A percentile compares a stretch with the other conserved stretches of the same genome.
Conservation (phyloP, 2,797 vertebrate genomes). For the Propithecus perrieri region DNA sequence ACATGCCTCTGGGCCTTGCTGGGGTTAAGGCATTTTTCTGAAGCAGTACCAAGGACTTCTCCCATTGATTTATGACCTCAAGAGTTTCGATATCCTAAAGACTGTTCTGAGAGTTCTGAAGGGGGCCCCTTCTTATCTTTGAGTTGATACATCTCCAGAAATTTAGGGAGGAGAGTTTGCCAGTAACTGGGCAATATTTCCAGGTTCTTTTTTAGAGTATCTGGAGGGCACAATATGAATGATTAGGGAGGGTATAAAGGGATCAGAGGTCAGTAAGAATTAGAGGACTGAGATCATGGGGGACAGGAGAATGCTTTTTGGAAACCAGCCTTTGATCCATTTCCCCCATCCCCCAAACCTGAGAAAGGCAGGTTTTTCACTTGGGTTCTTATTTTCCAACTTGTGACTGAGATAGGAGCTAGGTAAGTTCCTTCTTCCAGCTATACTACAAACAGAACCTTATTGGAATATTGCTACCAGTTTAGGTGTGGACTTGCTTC, state of each 20-base stretch:
- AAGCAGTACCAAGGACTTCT: conserved; percentile 86
- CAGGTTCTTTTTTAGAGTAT: not conserved
- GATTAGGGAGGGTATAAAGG: not conserved
- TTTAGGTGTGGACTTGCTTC: not conserved
- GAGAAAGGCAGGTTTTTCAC: conserved; percentile 29
- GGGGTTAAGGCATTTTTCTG: conserved; percentile 86
- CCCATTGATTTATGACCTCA: conserved; percentile 91
- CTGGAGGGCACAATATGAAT: not conserved
- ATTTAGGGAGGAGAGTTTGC: conserved; percentile 12
- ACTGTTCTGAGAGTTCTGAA: conserved; percentile 81
- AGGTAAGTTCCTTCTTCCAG: not conserved
- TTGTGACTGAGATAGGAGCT: not conserved
- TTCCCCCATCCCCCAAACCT: not conserved
- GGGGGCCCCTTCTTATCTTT: conserved; percentile 78
- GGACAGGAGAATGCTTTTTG: not conserved
- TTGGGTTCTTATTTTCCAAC: conserved; percentile 9
- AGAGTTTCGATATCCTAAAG: conserved; percentile 80
- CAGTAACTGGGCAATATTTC: not conserved
- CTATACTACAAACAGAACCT: not conserved
- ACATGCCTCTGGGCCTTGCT: conserved; percentile 76
- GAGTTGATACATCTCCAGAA: conserved; percentile 77
- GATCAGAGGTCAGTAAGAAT: not conserved
- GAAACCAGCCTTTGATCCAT: not conserved
- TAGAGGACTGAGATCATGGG: not conserved
- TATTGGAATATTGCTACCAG: not conserved